Evolutionary conservation across 2,797 vertebrate genomes (phyloP), one percentile per base, ranked within the genome.

Genomic region (Chaunax sp.): DNA sequence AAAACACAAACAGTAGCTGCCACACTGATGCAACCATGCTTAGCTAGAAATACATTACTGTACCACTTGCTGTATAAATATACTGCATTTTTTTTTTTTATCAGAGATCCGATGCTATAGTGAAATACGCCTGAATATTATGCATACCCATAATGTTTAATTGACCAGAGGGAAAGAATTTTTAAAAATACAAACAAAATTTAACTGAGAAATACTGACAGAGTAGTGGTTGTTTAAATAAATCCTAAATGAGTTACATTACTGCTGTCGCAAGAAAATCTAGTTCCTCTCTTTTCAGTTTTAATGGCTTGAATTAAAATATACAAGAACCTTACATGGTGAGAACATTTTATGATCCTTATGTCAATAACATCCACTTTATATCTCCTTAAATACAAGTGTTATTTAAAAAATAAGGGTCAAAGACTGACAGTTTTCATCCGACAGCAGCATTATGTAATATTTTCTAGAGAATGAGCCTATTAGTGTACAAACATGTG

Each of bases 21-120:
- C 88, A 89, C 89, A 90, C 69, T 86, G 88, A 92, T 87, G 89
- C 91, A 89, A 93, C 92, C 92, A 93, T 93, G 92, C 92, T 90
- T 91, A 84, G 91, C 88, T 90, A 90, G 86, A 90, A 92, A 91
- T 91, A 92, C 89, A 92, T 89, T 81, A 92, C 84, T 92, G 87
- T 89, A 90, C 89, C 87, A 89, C 87, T 92, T 85, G 87, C 87
- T 90, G 85, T 92, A 88, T 87, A 90, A 90, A 92, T 91, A 92
- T 90, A 93, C 93, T 91, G 91, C 91, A 90, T 92, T 90, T 86
- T 83, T 72, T 83, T 73, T 82, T 19, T 33, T 33, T 33, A n/a
- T 72, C 78, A 85, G 78, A 87, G 82, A 90, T 87, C 90, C 90
- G 83, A 92, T 92, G 91, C 84, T 90, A 88, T 91, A 82, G 84